Base-by-base conservation (phyloP, 2,113 vertebrate genomes). In the Platycercus adscitus region DNA sequence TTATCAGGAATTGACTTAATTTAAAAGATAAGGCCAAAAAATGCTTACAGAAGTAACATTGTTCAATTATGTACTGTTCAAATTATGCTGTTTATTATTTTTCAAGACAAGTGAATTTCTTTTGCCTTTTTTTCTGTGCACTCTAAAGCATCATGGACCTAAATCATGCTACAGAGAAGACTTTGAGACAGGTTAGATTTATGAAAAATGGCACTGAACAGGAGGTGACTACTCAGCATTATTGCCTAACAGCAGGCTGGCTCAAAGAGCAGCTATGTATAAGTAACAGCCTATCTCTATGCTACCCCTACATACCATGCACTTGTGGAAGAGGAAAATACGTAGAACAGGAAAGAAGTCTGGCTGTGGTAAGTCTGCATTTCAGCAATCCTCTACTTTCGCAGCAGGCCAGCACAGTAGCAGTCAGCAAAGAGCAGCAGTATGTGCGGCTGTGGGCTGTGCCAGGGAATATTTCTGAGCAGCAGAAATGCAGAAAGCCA, bases 1-100 rank as follows among this genome's bases (percentile, higher is more conserved):
- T 75, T 81, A 90, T 90, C 72, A 81, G 21, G 13, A 94, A 76
- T 72, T 64, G 3, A 88, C 76, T 86, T 75, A 60, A 93, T 95
- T 88, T 93, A 79, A 77, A 92, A 68, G 29, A 24, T 41, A 65
- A 60, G 19, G 15, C 17, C 29, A 79, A 33, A 93, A 93, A 90
- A 90, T 64, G 26, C 35, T 66, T 88, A 83, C 43, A 60, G 44
- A 84, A 81, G 26, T 84, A 95, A 75, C 13, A 46, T 0, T 56
- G 21, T 65, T 78, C 41, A 84, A 71, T 94, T 96, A 71, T 5
- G 55, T 41, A 37, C 17, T 71, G 33, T 71, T 90, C 31, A 56
- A 84, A 69, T 75, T 75, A 35, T 50, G 7, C 19, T 85, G n/a
- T 63, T 43, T 83, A 66, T 58, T 88, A 50, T 81, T 73, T 83